phyloP scores from a whole-genome alignment of 2,888 invertebrate species.

The Pyrochroa serraticornis region DNA sequence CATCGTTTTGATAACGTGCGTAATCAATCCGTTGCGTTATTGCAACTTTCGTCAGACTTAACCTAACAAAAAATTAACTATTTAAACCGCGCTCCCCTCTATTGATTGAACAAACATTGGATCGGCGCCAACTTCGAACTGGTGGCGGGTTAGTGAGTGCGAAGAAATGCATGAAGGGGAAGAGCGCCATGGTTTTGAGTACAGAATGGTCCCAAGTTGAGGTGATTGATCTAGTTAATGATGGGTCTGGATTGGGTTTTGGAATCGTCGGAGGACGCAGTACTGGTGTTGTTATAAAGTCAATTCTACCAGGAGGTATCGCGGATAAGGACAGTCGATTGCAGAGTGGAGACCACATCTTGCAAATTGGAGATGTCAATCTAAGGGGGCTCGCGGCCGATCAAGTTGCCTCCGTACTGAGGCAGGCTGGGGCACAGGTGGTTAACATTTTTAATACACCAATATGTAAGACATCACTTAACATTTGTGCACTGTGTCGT shows the following conservation, averaged over 20 bases:
- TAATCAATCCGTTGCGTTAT: background rate
- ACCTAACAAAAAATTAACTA: slow-evolving; percentile 13
- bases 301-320: slow-evolving; percentile 94
- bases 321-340: slow-evolving; percentile 95
- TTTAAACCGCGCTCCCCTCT: slow-evolving; percentile 7
- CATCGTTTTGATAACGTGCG: background rate
- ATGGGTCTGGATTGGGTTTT: slow-evolving; percentile 97
- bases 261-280: slow-evolving; percentile 97
- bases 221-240: slow-evolving; percentile 96
- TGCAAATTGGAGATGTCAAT: slow-evolving; percentile 94
- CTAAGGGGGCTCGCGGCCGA: slow-evolving; percentile 96
- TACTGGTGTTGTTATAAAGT: slow-evolving; percentile 98
- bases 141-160: background rate
- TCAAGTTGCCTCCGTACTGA: slow-evolving; percentile 85
- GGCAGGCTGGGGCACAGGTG: slow-evolving; percentile 65
- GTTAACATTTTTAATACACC: slow-evolving; percentile 55
- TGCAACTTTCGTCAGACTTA: background rate
- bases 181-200: slow-evolving; percentile 67
- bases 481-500: slow-evolving; percentile 48
- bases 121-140: slow-evolving; percentile 20
- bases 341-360: slow-evolving; percentile 96
- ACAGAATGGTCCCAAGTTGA: slow-evolving; percentile 99
- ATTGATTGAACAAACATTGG: slow-evolving; percentile 13
- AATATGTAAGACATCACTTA: slow-evolving; percentile 77
- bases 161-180: slow-evolving; percentile 15